Evolutionary conservation across 1,140 invertebrate species (phyloP).

Genomic region (Drosophila hydei): DNA sequence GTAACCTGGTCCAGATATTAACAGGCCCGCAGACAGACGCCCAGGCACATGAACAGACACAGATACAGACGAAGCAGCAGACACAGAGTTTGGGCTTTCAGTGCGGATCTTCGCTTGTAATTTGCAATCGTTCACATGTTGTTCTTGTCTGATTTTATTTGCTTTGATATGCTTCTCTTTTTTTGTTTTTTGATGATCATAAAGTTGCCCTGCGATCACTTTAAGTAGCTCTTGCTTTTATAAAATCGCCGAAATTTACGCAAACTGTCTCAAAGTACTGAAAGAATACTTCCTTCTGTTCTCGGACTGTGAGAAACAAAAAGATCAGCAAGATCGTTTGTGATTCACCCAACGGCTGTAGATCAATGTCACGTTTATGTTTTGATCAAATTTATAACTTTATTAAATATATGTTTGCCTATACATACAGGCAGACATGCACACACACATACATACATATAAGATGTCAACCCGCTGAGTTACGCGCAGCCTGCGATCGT

Average conservation of each 20-base stretch:
- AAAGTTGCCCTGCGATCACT: constrained; percentile 57
- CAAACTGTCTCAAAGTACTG: constrained; percentile 43
- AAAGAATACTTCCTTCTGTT: constrained; percentile 35
- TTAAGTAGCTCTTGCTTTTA: constrained; percentile 61
- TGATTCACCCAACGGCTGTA: constrained; percentile 56
- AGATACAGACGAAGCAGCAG: constrained; percentile 11
- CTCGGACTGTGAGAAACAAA: constrained; percentile 59
- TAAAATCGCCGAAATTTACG: constrained; percentile 65
- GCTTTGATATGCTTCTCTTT: constrained; percentile 58
- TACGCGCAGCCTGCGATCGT: constrained; percentile 13
- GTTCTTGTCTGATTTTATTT: constrained; percentile 80
- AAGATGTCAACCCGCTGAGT: constrained; percentile 3
- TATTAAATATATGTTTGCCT: constrained; percentile 53
- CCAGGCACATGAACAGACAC: neutral
- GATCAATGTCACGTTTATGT: constrained; percentile 78
- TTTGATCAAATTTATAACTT: constrained; percentile 76
- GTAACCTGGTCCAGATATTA: constrained; percentile 54
- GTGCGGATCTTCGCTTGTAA: constrained; percentile 58
- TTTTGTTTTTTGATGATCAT: constrained; percentile 51
- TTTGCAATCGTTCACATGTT: constrained; percentile 80
- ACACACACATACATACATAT: neutral
- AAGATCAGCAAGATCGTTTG: constrained; percentile 40
- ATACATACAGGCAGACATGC: too few species aligned
- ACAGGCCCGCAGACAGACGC: constrained; percentile 1
- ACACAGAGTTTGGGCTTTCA: constrained; percentile 15